Percentiles rank a stretch among this genome's conserved stretches.
Evolutionary conservation across 2,113 vertebrate genomes (phyloP).

Genomic region (Phaethornis superciliosus): DNA sequence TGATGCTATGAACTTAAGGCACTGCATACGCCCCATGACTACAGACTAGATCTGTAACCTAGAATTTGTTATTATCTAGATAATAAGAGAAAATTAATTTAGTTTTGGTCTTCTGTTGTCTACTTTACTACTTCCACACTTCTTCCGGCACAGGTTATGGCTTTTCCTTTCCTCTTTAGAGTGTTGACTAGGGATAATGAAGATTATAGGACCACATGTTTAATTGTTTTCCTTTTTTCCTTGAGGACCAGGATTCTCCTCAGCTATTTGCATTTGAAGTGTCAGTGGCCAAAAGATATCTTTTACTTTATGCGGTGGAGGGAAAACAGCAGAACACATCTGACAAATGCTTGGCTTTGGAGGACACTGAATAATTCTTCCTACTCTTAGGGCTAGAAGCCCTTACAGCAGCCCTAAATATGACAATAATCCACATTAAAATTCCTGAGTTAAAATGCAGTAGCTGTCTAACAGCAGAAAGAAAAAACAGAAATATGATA

Average conservation of each 20-base stretch:
- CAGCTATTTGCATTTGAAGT: background rate
- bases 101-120: background rate
- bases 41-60: background rate
- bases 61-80: background rate
- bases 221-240: background rate
- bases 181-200: background rate
- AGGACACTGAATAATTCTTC: background rate
- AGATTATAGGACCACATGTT: background rate
- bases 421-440: background rate
- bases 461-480: background rate
- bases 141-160: background rate
- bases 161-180: background rate
- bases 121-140: background rate
- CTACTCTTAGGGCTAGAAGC: background rate
- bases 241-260: background rate
- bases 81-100: background rate
- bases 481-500: background rate
- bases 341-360: background rate
- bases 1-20: background rate
- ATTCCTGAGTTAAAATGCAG: background rate
- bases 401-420: background rate
- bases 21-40: fast-evolving
- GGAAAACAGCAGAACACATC: background rate
- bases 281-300: background rate
- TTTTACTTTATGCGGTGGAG: background rate